A percentile compares a stretch with the other conserved stretches of the same genome.
Evolutionary conservation across 2,888 invertebrate species (phyloP).

Genomic region (Lasius platythorax): DNA sequence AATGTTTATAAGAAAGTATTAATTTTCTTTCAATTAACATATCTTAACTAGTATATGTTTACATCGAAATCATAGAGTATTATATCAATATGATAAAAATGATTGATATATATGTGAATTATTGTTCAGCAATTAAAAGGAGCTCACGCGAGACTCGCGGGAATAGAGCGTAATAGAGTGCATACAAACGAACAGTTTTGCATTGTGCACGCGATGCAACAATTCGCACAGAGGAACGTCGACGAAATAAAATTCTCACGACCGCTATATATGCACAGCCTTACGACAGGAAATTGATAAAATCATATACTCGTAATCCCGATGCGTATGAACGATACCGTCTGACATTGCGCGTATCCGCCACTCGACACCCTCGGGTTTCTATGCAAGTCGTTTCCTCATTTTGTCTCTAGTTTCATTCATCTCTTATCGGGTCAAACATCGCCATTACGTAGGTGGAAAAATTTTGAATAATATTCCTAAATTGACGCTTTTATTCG

Average conservation of each 20-base stretch:
- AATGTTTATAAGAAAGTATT: neutral
- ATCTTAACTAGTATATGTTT: neutral
- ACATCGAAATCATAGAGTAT: neutral
- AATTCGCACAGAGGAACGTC: conserved; percentile 26
- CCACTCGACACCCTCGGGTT: neutral
- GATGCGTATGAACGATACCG: conserved; percentile 42
- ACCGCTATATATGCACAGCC: conserved; percentile 7
- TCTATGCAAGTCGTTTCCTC: conserved; percentile 18
- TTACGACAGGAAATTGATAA: conserved; percentile 55
- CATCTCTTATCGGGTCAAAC: neutral
- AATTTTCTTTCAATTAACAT: conserved; percentile 12
- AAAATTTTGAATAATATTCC: neutral
- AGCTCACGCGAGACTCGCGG: neutral
- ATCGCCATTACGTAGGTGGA: neutral
- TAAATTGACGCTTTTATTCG: neutral
- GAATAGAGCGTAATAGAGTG: neutral
- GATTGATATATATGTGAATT: neutral
- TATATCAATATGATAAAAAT: neutral
- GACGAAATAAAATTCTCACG: conserved; percentile 58
- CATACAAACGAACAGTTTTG: conserved; percentile 26
- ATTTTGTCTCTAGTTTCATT: conserved; percentile 40
- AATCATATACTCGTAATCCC: conserved; percentile 40
- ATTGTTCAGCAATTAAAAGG: conserved; percentile 19
- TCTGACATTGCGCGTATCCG: conserved; percentile 58
- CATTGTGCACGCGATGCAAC: conserved; percentile 29